Evolutionary conservation across 2,888 invertebrate genomes (phyloP), one percentile per base, ranked within the genome.

Genomic region (Rhopalosiphum nymphaeae): DNA sequence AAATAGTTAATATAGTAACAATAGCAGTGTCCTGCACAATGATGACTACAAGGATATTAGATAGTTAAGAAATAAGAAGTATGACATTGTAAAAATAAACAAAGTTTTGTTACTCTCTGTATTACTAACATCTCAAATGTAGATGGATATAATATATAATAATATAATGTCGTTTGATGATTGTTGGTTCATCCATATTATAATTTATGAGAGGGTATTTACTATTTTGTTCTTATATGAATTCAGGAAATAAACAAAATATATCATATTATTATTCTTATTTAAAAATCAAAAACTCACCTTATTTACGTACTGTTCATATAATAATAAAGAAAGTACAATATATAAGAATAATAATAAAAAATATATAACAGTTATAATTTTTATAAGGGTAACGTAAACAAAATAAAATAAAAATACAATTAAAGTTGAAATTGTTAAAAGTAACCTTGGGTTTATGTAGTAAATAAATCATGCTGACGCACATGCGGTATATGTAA

Each of bases 331-430:
- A 88, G n/a, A n/a, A 88, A 36, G 21, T 1, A 16, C 25, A 9
- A 53, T 88, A 3, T 88, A 36, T 88, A 46, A 53, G 36, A 88
- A n/a, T 36, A 7, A 86, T 29, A 49, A 49, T 86, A 49, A 46
- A 86, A 29, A 44, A 29, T 21, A 86, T 49, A n/a, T 53, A 87
- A 53, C 53, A 3, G 0, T 53, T 25, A 88, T 36, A 25, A 36
- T 44, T 85, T 53, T 42, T 36, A 88, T 56, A 56, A 36, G 11
- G 53, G 56, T 9, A 53, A 88, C 36, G 11, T 36, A 49, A 87
- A 29, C 16, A 49, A 53, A 87, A 53, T 53, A 53, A 88, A 88
- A 88, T 86, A 88, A 88, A 78, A 88, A 88, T 36, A 53, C 11
- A 56, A 88, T 56, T 53, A 56, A 53, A 56, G 53, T 88, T 56